Base-by-base conservation (phyloP, 2,888 invertebrate species). In the Trisateles emortualis region DNA sequence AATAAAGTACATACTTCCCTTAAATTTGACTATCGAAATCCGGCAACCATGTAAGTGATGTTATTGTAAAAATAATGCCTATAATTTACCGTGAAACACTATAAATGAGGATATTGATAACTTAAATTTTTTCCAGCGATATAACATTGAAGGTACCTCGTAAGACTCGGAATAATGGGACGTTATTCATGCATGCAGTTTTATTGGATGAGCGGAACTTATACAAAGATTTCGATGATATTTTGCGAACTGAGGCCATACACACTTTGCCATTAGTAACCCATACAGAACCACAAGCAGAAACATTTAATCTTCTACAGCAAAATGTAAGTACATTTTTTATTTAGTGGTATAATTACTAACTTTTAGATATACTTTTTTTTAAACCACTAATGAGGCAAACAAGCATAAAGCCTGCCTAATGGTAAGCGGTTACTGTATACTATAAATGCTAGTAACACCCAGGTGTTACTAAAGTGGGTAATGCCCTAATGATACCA, bases 101-200 rank as follows among this genome's bases (percentile, higher is more conserved):
- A 11, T 35, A 35, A 8, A 10, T 9, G 16, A 1, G 2, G 8
- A 9, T 8, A 16, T 22, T 41, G 10, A 17, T 19, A 30, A 30
- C 2, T n/a, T 22, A n/a, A 17, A 13, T 30, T 33, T 4, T 63
- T 79, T 78, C 36, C 80, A 97, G 97, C 72, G 93, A 94, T 42
- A 78, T 97, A 19, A 92, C 90, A 46, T 83, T 98, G 46, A 93
- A 95, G 61, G 90, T 98, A 62, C 97, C 98, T 2, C 85, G 89
- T 16, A 95, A 94, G 81, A 97, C 96, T 0, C 93, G 96, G 10
- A 94, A 95, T 52, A 99, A 99, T 93, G 99, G 98, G 0, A 96
- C 96, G 4, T 81, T 99, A 39, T 96, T 93, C 78, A 94, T 98
- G 78, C 97, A 98, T 84, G 94, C 96, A 1, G 94, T 95, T 13